These are phyloP conservation scores for Zoanthus gigantus DNA, from an alignment of 92 coral and sea anemone genomes.

Conservation along the genomic window DNA sequence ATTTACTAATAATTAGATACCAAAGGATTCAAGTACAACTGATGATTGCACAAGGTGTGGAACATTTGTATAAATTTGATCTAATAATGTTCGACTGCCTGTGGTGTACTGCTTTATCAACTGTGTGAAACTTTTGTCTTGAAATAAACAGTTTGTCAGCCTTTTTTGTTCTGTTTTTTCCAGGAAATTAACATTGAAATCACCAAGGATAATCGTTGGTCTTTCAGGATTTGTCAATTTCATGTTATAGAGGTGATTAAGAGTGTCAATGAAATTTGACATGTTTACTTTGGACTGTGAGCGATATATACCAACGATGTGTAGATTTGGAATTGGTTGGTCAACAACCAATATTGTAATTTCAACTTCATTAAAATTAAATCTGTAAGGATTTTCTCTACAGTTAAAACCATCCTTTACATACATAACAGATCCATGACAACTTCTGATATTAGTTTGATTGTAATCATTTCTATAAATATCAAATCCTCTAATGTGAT, in stretches of 20 bases:
- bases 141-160: not conserved
- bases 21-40: slow-evolving; percentile 32
- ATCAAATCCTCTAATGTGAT: slow-evolving; percentile 33
- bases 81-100: slow-evolving; percentile 62
- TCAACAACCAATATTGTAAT: slow-evolving; percentile 48
- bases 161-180: slow-evolving; percentile 38
- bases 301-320: slow-evolving; percentile 70
- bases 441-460: slow-evolving; percentile 41
- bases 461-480: slow-evolving; percentile 62
- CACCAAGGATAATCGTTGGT: slow-evolving; percentile 60
- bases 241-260: slow-evolving; percentile 36
- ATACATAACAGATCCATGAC: slow-evolving; percentile 31
- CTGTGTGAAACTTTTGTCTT: slow-evolving; percentile 53
- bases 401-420: slow-evolving; percentile 4
- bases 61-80: slow-evolving; percentile 74
- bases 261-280: slow-evolving; percentile 45
- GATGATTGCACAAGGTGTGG: slow-evolving; percentile 38
- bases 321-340: slow-evolving; percentile 55
- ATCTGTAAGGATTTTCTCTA: slow-evolving; percentile 44
- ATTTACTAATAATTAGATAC: not conserved
- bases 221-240: not conserved
- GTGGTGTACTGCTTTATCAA: slow-evolving; percentile 62
- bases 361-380: slow-evolving; percentile 56
- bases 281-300: slow-evolving; percentile 50
- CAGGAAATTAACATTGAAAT: slow-evolving; percentile 68